Evolutionary conservation across 2,888 invertebrate genomes (phyloP).

Genomic region (Drosophila flavopinicola): DNA sequence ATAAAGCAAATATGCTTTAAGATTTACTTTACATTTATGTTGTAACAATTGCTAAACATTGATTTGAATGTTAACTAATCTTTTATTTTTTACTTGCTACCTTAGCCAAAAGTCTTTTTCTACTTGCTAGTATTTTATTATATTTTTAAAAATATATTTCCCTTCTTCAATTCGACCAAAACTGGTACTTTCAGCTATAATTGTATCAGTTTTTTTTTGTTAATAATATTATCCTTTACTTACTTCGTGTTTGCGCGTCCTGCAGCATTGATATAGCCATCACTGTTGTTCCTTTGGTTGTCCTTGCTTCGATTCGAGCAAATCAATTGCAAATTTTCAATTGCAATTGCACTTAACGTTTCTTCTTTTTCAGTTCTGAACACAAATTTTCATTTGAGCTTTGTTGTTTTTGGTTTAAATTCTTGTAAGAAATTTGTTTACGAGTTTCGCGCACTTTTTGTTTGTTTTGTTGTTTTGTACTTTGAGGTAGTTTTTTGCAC

Average conservation of each 20-base stretch:
- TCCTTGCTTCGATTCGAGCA: constrained; percentile 22
- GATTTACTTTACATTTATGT: too few species aligned
- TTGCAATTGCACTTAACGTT: constrained; percentile 32
- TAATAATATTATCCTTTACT: constrained; percentile 39
- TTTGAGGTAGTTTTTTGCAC: constrained; percentile 75
- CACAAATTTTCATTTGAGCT: constrained; percentile 68
- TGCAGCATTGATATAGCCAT: constrained; percentile 84
- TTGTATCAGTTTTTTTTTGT: neutral
- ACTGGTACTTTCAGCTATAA: neutral
- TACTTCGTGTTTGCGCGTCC: constrained; percentile 84
- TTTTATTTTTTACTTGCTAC: neutral
- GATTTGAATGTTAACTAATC: neutral
- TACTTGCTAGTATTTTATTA: neutral
- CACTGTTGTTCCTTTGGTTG: constrained; percentile 23
- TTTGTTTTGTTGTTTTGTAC: constrained; percentile 61
- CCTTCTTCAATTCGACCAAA: neutral
- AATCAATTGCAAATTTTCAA: constrained; percentile 24
- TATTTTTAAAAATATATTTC: neutral
- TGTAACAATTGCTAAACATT: too few species aligned
- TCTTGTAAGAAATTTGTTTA: constrained; percentile 28
- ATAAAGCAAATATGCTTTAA: too few species aligned
- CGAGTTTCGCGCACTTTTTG: constrained; percentile 51
- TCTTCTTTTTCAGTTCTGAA: constrained; percentile 44
- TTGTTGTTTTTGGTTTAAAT: constrained; percentile 37
- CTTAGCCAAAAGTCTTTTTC: neutral